These are phyloP conservation scores for Enteromius viviparus DNA, from an alignment of 2,797 vertebrate genomes.

Conservation along the genomic window DNA sequence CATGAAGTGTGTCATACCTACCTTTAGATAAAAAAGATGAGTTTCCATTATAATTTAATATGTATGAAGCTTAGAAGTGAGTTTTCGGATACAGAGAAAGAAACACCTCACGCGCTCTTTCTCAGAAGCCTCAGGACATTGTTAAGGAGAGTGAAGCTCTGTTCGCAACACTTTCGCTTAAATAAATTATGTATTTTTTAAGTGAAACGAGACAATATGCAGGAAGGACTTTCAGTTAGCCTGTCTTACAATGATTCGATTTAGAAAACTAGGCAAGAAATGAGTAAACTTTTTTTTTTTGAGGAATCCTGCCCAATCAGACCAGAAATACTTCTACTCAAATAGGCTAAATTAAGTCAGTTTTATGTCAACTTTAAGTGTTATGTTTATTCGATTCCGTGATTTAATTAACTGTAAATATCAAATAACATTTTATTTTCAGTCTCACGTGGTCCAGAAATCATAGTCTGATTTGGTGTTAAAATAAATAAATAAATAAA, in stretches of 20 bases:
- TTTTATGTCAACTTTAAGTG: neutral
- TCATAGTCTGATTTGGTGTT: neutral
- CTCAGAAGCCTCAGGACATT: slow-evolving; percentile 20
- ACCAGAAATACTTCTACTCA: neutral
- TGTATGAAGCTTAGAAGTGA: neutral
- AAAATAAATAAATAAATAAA: no score
- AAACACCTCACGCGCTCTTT: slow-evolving; percentile 17
- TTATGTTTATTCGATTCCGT: neutral
- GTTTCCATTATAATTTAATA: slow-evolving; percentile 28
- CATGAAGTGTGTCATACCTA: neutral
- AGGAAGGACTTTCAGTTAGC: neutral
- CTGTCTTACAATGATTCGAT: neutral
- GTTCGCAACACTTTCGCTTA: neutral
- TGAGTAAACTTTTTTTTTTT: neutral
- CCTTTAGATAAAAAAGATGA: neutral
- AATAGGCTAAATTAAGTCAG: neutral
- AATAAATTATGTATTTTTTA: neutral
- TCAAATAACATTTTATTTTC: neutral
- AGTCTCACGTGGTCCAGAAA: neutral
- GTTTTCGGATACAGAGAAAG: neutral
- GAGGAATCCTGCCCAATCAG: neutral
- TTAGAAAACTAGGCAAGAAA: neutral
- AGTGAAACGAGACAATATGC: neutral
- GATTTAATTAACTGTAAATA: neutral
- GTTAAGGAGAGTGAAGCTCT: neutral